These are phyloP conservation scores for Nephrotoma guestfalica DNA, from an alignment of 2,888 invertebrate genomes.

Conservation along the genomic window DNA sequence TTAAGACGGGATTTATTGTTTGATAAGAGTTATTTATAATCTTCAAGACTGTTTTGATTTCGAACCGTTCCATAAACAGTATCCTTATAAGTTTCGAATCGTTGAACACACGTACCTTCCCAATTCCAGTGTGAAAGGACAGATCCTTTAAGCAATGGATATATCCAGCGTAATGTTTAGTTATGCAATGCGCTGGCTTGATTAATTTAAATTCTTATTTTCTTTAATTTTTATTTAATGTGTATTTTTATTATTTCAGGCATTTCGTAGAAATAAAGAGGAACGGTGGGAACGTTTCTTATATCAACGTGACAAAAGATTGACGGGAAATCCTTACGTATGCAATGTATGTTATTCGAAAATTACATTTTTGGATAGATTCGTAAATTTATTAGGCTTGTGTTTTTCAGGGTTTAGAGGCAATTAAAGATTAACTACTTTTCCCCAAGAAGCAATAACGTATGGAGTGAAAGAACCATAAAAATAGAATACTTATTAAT, in stretches of 20 bases:
- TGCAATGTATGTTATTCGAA: constrained; percentile 31
- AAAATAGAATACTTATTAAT: background rate
- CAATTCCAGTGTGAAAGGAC: no score
- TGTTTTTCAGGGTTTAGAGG: constrained; percentile 41
- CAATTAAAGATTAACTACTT: constrained; percentile 35
- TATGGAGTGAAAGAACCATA: background rate
- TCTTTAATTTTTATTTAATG: no score
- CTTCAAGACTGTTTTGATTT: no score
- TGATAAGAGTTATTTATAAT: background rate
- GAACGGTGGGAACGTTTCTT: constrained; percentile 37
- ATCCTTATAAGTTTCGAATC: no score
- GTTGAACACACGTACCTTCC: no score
- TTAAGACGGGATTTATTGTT: background rate
- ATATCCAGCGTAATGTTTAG: no score
- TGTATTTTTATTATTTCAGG: constrained; percentile 24
- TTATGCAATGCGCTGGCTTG: no score
- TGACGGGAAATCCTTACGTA: constrained; percentile 45
- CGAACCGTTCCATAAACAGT: no score
- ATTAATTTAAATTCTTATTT: no score
- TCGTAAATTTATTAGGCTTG: background rate
- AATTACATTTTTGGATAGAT: background rate
- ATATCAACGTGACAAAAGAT: constrained; percentile 45
- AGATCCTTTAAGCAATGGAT: no score
- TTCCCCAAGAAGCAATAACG: background rate
- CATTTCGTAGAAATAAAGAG: constrained; percentile 39